Evolutionary conservation across 35 echinoderm and acorn worm species (phyloP).

Genomic region (Lytechinus variegatus): DNA sequence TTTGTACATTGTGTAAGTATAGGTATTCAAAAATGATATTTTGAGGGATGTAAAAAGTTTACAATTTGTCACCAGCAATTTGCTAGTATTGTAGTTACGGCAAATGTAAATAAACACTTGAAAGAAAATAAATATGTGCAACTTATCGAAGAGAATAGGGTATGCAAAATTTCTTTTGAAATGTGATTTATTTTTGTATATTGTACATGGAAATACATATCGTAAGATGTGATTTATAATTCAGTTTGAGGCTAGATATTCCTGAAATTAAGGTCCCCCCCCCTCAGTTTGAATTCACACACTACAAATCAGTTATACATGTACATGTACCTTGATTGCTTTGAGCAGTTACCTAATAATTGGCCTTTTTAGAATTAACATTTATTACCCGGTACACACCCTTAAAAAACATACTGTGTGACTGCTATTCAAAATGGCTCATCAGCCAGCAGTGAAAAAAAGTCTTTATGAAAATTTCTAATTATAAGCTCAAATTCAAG

Average conservation of each 20-base stretch:
- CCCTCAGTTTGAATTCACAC: too few relatives aligned
- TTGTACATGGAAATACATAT: constrained; percentile 6
- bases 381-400: too few relatives aligned
- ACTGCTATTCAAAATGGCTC: too few relatives aligned
- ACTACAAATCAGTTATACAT: too few relatives aligned
- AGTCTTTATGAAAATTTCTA: too few relatives aligned
- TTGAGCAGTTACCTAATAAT: too few relatives aligned
- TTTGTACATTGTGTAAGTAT: constrained; percentile 7
- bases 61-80: neutral
- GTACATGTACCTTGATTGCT: too few relatives aligned
- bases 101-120: neutral
- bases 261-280: neutral
- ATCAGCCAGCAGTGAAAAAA: too few relatives aligned
- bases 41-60: constrained; percentile 13
- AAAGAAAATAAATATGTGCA: neutral
- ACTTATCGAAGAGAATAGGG: neutral
- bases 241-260: neutral
- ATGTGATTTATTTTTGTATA: constrained; percentile 21
- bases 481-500: too few relatives aligned
- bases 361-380: too few relatives aligned
- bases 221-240: neutral
- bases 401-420: too few relatives aligned
- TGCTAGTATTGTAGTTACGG: neutral
- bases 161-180: neutral
- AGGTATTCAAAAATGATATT: neutral